phyloP scores from a whole-genome alignment of 2,888 invertebrate genomes.

The Marronus borbonicus region DNA sequence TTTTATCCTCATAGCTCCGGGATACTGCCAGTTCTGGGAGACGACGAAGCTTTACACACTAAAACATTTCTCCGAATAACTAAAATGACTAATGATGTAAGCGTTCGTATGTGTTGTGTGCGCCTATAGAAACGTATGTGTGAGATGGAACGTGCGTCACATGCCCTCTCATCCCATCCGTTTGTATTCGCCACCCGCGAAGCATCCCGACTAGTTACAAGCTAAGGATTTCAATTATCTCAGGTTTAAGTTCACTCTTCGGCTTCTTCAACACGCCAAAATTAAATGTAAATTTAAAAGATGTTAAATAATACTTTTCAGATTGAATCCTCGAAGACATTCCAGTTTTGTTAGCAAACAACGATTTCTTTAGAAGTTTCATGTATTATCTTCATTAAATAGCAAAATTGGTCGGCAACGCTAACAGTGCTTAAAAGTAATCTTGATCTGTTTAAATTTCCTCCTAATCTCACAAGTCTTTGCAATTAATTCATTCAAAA shows the following conservation, averaged over 20 bases:
- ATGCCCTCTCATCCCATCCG: not conserved
- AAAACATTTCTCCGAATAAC: constrained; percentile 56
- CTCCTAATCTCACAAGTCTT: too few species aligned
- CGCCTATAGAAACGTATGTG: not conserved
- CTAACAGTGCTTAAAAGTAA: too few species aligned
- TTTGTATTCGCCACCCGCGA: not conserved
- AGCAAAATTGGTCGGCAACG: too few species aligned
- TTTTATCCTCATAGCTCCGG: constrained; percentile 66
- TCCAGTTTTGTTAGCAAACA: too few species aligned
- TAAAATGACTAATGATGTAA: constrained; percentile 61
- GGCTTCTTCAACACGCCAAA: not conserved
- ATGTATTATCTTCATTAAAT: too few species aligned
- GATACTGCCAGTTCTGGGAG: constrained; percentile 66
- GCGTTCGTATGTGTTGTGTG: constrained; percentile 14
- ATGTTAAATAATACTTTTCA: too few species aligned
- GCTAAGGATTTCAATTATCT: constrained; percentile 22
- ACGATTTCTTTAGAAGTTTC: too few species aligned
- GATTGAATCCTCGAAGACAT: too few species aligned
- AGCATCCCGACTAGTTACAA: too few species aligned
- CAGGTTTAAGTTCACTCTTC: constrained; percentile 25
- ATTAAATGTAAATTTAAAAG: not conserved
- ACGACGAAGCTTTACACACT: constrained; percentile 50
- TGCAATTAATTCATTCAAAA: too few species aligned
- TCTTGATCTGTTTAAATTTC: too few species aligned
- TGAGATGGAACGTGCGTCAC: constrained; percentile 30